Base-by-base conservation (phyloP, 1,140 invertebrate species). In the Apolygus lucorum region DNA sequence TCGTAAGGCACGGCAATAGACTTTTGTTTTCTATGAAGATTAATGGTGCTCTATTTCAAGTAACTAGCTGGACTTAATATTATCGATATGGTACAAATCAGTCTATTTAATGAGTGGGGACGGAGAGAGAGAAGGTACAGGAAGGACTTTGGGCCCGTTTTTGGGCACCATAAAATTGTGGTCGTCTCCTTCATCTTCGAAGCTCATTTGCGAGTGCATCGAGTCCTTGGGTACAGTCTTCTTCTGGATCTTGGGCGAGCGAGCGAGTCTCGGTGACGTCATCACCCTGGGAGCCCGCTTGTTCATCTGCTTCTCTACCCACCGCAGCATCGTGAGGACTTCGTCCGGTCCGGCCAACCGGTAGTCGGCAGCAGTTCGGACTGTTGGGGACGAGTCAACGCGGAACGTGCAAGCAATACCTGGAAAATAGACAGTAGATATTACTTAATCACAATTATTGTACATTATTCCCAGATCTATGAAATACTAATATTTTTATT, bases 381-480 rank as follows among this genome's bases (percentile, higher is more conserved):
- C 90, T 73, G 92, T 92, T 70, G 88, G 84, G 1, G 91, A 92
- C 0, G 89, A 89, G 1, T 90, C 89, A 0, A 95, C 90, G 26
- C 92, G 85, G 83, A 95, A 95, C 2, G 92, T 94, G 0, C 90
- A 89, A 1, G 92, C 92, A 88, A 95, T 93, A 77, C 90, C 90
- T 59, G 54, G 22, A 24, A 13, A 49, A 49, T 49, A n/a, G n/a
- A n/a, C n/a, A n/a, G n/a, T 42, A 42, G 34, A 42, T 17, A 42
- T 42, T 42, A 42, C 34, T 42, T n/a, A n/a, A n/a, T n/a, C n/a
- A n/a, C n/a, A n/a, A n/a, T n/a, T n/a, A n/a, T n/a, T n/a, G n/a
- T n/a, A n/a, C n/a, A n/a, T n/a, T n/a, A n/a, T n/a, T n/a, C n/a
- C n/a, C n/a, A n/a, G n/a, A n/a, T n/a, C n/a, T n/a, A n/a, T n/a